Conservation (phyloP, 2,113 vertebrate species). For the Peromyscus leucopus region DNA sequence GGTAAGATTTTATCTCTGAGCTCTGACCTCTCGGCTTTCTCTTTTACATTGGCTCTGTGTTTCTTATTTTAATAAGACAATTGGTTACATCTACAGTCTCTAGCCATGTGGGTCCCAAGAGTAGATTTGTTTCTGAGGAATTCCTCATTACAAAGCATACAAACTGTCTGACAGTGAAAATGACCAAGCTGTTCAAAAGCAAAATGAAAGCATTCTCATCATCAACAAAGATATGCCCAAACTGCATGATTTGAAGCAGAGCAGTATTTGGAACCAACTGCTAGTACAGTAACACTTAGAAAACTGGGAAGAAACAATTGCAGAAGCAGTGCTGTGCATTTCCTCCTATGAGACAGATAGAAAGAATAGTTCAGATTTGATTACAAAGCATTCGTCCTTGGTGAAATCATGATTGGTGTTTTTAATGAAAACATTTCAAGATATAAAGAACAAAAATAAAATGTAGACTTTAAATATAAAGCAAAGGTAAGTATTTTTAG, state of each 20-base stretch:
- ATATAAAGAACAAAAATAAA: conserved; percentile 42
- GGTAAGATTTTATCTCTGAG: too few species aligned
- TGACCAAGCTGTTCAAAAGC: conserved; percentile 64
- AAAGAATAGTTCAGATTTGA: conserved; percentile 5
- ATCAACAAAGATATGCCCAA: conserved; percentile 92
- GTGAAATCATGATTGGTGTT: not conserved
- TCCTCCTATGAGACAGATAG: conserved; percentile 60
- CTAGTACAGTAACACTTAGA: conserved; percentile 81
- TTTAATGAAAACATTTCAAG: not conserved
- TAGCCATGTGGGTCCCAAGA: not conserved
- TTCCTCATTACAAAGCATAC: not conserved
- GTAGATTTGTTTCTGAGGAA: not conserved
- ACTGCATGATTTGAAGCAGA: conserved; percentile 90
- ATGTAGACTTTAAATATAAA: not conserved
- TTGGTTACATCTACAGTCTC: too few species aligned
- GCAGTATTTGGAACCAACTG: conserved; percentile 93
- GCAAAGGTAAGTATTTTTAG: not conserved
- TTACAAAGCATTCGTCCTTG: not conserved
- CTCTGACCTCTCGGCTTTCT: too few species aligned
- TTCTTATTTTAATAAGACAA: too few species aligned
- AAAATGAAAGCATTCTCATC: conserved; percentile 87
- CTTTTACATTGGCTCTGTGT: too few species aligned
- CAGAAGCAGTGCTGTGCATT: conserved; percentile 8
- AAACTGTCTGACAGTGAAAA: conserved; percentile 91
- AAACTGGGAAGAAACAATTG: conserved; percentile 75